Conservation (phyloP, 2,113 vertebrate genomes). For the Bubo scandiacus region DNA sequence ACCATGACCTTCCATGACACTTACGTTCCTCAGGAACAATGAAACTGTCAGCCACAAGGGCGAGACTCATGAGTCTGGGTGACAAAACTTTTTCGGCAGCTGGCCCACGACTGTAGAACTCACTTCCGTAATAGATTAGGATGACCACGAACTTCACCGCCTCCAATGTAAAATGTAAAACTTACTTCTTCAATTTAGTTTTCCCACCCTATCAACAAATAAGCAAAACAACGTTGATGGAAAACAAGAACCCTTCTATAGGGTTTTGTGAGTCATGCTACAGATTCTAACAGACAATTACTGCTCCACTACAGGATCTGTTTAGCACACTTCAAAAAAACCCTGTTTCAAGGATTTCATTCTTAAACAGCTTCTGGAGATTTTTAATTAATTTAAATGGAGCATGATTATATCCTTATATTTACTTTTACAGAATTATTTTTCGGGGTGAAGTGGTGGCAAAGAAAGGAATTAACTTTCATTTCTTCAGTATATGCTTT, state of each 20-base stretch:
- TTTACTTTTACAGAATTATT: background rate
- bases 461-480: background rate
- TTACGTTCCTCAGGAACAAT: slow-evolving; percentile 70
- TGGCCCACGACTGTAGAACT: slow-evolving; percentile 37
- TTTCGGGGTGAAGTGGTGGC: background rate
- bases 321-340: background rate
- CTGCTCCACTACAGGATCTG: background rate
- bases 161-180: slow-evolving; percentile 3
- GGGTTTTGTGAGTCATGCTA: background rate
- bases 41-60: slow-evolving; percentile 65
- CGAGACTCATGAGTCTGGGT: slow-evolving; percentile 50
- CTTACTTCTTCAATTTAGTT: background rate
- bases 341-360: background rate
- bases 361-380: background rate
- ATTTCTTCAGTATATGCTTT: background rate
- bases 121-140: slow-evolving; percentile 61
- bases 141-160: slow-evolving; percentile 1
- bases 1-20: slow-evolving; percentile 72
- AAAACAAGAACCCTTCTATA: background rate
- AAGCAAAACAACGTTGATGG: background rate
- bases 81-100: slow-evolving; percentile 60
- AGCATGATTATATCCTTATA: background rate
- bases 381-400: background rate
- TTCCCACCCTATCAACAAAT: slow-evolving; percentile 20
- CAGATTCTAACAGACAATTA: background rate